Base-by-base conservation (phyloP, 2,113 vertebrate genomes). In the Theristicus caerulescens region DNA sequence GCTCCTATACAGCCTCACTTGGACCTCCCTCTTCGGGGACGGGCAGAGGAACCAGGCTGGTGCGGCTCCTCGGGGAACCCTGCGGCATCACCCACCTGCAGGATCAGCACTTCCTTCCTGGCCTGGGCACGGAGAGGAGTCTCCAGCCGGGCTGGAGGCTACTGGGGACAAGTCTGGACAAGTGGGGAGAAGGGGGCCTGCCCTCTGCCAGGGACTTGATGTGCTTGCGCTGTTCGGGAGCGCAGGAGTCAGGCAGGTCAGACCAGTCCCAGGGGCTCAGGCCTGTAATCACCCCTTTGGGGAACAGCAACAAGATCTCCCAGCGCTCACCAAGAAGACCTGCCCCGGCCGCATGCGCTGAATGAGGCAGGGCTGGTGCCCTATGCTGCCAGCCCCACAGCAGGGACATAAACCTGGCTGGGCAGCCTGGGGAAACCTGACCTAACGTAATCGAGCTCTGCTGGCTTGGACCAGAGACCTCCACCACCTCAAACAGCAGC, bases 341-440 rank as follows among this genome's bases (percentile, higher is more conserved):
- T 44, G 27, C 17, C 58, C 76, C 0, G 0, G 59, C 59, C 7
- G 2, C 7, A 19, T 8, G 34, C 1, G 11, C 44, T 36, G 52
- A 80, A 66, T 0, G 5, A 55, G 40, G 51, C 40, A 73, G 51
- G 36, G 44, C 59, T 69, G 38, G 18, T 90, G 46, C 29, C 18
- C 32, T 11, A 27, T 0, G 2, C 49, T 49, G 17, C 34, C 49
- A 81, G 24, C 17, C 22, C 6, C 52, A n/a, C 0, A 0, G 12
- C 0, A 0, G 20, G 34, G 55, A 70, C 36, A 57, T 10, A 18
- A 71, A 15, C n/a, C 9, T 27, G 21, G 32, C 44, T 36, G 44
- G 46, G 29, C 24, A 83, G 46, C 36, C 31, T 72, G n/a, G 40
- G 29, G 40, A 17, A 91, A 59, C 54, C 20, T 27, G 31, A 31